Base-by-base conservation (phyloP, 2,888 invertebrate genomes). In the Melinopterus prodromus region DNA sequence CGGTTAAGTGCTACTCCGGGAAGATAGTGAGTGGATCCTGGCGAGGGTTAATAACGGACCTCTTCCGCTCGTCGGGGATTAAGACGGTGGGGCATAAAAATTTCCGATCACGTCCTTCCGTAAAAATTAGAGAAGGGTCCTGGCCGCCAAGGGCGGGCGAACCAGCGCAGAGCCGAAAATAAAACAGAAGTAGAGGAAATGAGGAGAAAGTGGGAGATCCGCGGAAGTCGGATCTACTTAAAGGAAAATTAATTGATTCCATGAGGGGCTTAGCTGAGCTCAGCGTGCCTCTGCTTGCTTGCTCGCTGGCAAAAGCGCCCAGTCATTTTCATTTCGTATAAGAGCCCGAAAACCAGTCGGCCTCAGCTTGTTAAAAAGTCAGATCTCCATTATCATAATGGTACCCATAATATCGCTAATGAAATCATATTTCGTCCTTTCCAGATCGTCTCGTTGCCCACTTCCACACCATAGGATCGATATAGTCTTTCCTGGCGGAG, bases 351-450 rank as follows among this genome's bases (percentile, higher is more conserved):
- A 71, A 35, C 6, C 74, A 74, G 71, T 71, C 16, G 16, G 35
- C 74, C n/a, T 74, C 35, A 69, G 74, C 38, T 15, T 79, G 71
- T 76, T 76, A 81, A 71, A 81, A 82, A 81, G 72, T 77, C 77
- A 78, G 78, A 81, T 81, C 76, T 79, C 77, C 80, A 83, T 83
- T 83, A 82, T 81, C 77, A 79, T 83, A 83, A 83, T 82, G 79
- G 80, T 76, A 77, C 53, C 77, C 77, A 81, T 83, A 85, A 84
- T 83, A 83, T 83, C 81, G 71, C 83, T 85, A 85, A 85, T 85
- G 84, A 85, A 84, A 85, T 83, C 83, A 82, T 84, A 83, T 83
- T 84, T 84, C 82, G 82, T 84, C 83, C 81, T 3, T 15, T 71
- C 71, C 16, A 15, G 71, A 26, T 15, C 16, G 1, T 16, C 71